Evolutionary conservation across 2,113 vertebrate species (phyloP), one percentile per base, ranked within the genome.

Genomic region (Brachyistius frenatus): DNA sequence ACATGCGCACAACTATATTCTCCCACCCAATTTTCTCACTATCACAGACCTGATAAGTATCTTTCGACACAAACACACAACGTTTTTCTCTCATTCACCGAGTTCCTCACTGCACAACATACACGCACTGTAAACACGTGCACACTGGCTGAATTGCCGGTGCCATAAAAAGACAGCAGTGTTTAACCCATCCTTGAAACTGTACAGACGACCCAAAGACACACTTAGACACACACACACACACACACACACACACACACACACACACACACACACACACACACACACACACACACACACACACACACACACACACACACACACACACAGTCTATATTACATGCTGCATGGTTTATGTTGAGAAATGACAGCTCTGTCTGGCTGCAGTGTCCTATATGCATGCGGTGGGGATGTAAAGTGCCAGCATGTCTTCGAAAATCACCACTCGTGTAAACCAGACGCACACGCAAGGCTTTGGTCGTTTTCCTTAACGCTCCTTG

Each of bases 181-280:
- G 86, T 86, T 93, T 90, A 82, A 89, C 66, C 78, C 35, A 85
- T 86, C 89, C 89, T 93, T 92, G 92, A 92, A 91, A 86, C 73
- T 85, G 68, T 87, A 86, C 78, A 84, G 84, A 76, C 68, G n/a
- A 55, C 69, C 80, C 86, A 72, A 84, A 65, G 78, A 9, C 44
- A 9, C 44, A 9, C 23, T 23, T 23, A 23, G 23, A 23, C 23
- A 23, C 23, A 23, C 23, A 23, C 23, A 23, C 23, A 23, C 44
- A 9, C 44, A 9, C 44, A 9, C 62, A 72, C 69, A 77, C 75
- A 64, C 56, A 78, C 75, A 63, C 44, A 66, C 14, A 33, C 39
- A 57, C 64, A 41, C 69, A 30, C 47, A 47, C 39, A 35, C 61
- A 67, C 47, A 61, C 49, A 70, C 54, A 65, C 44, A 62, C 23